phyloP scores from a whole-genome alignment of 2,113 vertebrate species.

The Mus spicilegus region DNA sequence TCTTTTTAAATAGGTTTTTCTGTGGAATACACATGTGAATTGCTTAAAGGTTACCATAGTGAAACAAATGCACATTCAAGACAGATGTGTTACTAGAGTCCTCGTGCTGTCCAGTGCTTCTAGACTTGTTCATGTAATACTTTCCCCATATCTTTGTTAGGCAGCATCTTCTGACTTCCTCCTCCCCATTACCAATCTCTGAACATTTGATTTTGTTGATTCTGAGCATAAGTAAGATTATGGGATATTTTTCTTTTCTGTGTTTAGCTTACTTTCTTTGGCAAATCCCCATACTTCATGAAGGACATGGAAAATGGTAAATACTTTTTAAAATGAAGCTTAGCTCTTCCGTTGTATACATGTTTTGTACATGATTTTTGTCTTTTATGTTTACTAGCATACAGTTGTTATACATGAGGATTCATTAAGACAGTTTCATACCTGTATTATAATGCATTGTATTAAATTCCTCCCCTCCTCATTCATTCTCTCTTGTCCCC shows the following conservation, averaged over 20 bases:
- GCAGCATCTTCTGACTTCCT: neutral
- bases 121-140: neutral
- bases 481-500: neutral
- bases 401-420: neutral
- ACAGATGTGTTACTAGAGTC: neutral
- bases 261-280: neutral
- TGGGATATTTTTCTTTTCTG: neutral
- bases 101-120: neutral
- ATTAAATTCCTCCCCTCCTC: neutral
- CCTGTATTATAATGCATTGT: neutral
- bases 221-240: neutral
- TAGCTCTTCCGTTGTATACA: neutral
- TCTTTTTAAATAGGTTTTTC: neutral
- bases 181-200: neutral
- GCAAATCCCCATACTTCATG: neutral
- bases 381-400: neutral
- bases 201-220: neutral
- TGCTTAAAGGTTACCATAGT: neutral
- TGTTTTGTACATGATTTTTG: neutral
- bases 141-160: neutral
- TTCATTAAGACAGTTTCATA: neutral
- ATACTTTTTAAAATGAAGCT: neutral
- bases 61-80: neutral
- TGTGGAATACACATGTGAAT: neutral
- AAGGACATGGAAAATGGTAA: neutral